phyloP scores from a whole-genome alignment of 2,113 vertebrate genomes.

The Oreotrochilus melanogaster region DNA sequence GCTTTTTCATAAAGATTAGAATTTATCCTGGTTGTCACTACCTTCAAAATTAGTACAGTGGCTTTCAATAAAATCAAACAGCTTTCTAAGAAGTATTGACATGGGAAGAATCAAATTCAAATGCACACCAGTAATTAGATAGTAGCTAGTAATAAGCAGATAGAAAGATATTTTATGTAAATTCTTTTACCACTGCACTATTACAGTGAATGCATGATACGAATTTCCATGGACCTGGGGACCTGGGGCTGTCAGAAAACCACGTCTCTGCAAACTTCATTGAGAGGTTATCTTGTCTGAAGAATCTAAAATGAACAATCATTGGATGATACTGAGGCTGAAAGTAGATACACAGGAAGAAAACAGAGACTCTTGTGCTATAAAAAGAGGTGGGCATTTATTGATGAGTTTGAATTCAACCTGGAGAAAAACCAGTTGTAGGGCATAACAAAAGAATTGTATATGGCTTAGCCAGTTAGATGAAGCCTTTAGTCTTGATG shows the following conservation, averaged over 20 bases:
- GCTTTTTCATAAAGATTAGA: background rate
- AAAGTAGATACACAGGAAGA: background rate
- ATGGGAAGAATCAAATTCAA: background rate
- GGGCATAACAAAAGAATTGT: background rate
- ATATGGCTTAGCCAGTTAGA: background rate
- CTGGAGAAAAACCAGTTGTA: background rate
- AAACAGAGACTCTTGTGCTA: background rate
- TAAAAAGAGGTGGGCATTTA: background rate
- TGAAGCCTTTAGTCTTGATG: background rate
- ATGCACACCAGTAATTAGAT: background rate
- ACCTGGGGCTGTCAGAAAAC: background rate
- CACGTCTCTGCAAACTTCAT: background rate
- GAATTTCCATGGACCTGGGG: background rate
- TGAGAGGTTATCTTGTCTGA: background rate
- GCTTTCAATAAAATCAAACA: background rate
- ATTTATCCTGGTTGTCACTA: background rate
- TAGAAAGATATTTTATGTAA: background rate
- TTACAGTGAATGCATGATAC: background rate
- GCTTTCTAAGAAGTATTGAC: background rate
- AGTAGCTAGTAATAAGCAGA: background rate
- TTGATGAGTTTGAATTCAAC: background rate
- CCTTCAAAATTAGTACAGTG: background rate
- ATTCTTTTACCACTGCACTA: background rate
- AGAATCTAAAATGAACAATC: background rate
- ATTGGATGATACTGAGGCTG: background rate